Evolutionary conservation across 2,113 vertebrate species (phyloP).

Genomic region (Halcyon malimbica): DNA sequence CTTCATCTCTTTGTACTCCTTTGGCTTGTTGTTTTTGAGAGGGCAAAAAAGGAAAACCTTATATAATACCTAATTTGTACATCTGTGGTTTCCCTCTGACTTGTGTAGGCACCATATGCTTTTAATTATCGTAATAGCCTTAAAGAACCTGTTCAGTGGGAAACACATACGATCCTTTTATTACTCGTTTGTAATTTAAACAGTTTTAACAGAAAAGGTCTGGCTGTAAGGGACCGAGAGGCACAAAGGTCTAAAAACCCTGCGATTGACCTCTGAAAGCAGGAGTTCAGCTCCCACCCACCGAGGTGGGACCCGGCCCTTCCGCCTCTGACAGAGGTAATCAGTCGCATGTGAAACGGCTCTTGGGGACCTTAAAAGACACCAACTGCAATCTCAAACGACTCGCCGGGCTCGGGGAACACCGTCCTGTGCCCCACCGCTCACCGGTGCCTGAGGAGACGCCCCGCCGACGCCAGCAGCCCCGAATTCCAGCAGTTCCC

Average conservation of each 20-base stretch:
- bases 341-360: constrained; percentile 79
- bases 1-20: constrained; percentile 67
- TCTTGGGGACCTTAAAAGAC: constrained; percentile 74
- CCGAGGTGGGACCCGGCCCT: constrained; percentile 69
- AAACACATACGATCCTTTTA: constrained; percentile 83
- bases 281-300: constrained; percentile 80
- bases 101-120: constrained; percentile 87
- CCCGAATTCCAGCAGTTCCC: constrained; percentile 36
- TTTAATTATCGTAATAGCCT: constrained; percentile 93
- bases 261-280: constrained; percentile 76
- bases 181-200: constrained; percentile 83
- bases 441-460: background rate
- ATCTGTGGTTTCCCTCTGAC: constrained; percentile 84
- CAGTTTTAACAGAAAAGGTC: constrained; percentile 81
- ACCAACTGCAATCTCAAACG: constrained; percentile 59
- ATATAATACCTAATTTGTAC: constrained; percentile 88
- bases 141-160: constrained; percentile 89
- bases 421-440: constrained; percentile 1
- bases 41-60: constrained; percentile 79
- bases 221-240: constrained; percentile 69
- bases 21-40: constrained; percentile 75
- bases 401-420: constrained; percentile 24
- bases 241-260: constrained; percentile 76
- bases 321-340: constrained; percentile 79
- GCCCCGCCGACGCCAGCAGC: background rate